phyloP scores from a whole-genome alignment of 2,113 vertebrate genomes.

The Saccopteryx leptura region DNA sequence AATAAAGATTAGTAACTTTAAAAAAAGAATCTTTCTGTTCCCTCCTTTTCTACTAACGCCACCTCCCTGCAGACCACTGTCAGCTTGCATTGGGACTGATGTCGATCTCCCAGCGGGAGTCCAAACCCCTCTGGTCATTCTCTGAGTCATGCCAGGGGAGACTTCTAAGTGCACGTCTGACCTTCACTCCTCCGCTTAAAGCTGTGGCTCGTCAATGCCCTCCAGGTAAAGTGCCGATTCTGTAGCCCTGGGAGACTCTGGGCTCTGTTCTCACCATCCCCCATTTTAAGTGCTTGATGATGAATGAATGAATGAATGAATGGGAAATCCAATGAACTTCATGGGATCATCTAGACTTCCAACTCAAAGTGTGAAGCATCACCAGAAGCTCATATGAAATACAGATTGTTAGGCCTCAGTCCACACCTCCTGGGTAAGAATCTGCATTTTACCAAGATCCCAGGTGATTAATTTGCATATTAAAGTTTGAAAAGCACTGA shows the following conservation, averaged over 20 bases:
- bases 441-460: background rate
- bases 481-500: constrained; percentile 18
- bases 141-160: background rate
- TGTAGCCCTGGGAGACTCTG: background rate
- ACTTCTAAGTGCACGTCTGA: background rate
- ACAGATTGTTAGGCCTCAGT: background rate
- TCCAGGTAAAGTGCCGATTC: background rate
- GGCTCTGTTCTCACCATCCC: background rate
- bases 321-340: background rate
- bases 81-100: background rate
- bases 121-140: background rate
- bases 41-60: background rate
- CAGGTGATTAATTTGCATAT: background rate
- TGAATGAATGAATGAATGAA: background rate
- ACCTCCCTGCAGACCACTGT: background rate
- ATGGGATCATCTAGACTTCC: background rate
- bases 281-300: background rate
- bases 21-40: background rate
- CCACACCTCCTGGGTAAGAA: background rate
- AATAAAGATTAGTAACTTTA: background rate
- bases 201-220: background rate
- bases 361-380: background rate
- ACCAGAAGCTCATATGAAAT: background rate
- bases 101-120: fast-evolving
- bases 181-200: background rate